Base-by-base conservation (phyloP, 2,113 vertebrate species). In the Daboia siamensis region DNA sequence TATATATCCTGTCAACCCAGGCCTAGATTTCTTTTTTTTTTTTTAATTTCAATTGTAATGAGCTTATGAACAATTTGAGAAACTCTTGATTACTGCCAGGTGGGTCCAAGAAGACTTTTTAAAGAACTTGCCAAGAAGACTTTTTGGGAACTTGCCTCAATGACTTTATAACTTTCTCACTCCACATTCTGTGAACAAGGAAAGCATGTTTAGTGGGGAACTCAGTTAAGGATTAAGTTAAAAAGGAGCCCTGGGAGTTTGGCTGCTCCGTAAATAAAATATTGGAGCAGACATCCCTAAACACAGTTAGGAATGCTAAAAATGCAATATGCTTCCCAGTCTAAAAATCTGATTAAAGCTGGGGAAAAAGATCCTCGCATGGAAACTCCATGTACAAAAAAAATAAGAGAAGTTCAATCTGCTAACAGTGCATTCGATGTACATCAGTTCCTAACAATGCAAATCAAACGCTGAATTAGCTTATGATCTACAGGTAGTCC, bases 101-200 rank as follows among this genome's bases (percentile, higher is more conserved):
- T 69, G 56, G 12, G 20, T 87, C 51, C 48, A 90, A 52, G 93
- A 91, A 5, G 91, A 48, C 17, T 59, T 94, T 91, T 26, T 20
- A 61, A 92, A 90, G 91, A 94, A 39, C 39, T 39, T 39, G 39
- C 39, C 39, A 39, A 39, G 39, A 39, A 39, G 39, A 39, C 39
- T 80, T 3, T 12, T 88, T 91, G 55, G 90, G 94, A 91, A 88
- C 59, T 24, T 86, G 86, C 91, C 89, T 15, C 20, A 93, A 87
- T 90, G 90, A 86, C 92, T 8, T 39, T 91, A 26, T 52, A 90
- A 87, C 23, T 86, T 33, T 48, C 86, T 94, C 57, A 93, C 46
- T 48, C 46, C 84, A 86, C 1, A 4, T 74, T 39, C 17, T 56
- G 17, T 10, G 13, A 80, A 33, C 90, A 94, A 57, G 44, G 89